These are phyloP conservation scores for Himalopsyche japonica DNA, from an alignment of 2,888 invertebrate genomes.

Conservation along the genomic window DNA sequence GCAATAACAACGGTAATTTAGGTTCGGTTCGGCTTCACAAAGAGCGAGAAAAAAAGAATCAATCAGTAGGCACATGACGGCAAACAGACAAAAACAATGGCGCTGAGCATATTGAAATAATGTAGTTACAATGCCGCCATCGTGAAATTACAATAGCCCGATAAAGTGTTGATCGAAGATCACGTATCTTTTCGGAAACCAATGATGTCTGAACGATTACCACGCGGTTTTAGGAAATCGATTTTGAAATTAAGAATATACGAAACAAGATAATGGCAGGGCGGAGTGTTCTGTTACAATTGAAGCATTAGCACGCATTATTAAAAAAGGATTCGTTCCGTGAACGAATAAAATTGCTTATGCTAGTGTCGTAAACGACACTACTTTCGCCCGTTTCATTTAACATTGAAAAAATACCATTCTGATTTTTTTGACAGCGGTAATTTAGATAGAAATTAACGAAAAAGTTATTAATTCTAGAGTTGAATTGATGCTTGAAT, in stretches of 20 bases:
- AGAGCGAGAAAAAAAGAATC: not conserved
- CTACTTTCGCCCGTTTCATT: too few species aligned
- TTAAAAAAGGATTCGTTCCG: too few species aligned
- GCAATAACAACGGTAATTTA: not conserved
- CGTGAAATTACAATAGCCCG: not conserved
- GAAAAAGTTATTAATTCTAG: too few species aligned
- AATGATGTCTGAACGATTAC: constrained; percentile 23
- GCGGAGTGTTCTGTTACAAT: not conserved
- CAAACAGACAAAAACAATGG: not conserved
- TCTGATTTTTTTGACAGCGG: too few species aligned
- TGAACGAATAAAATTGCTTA: too few species aligned
- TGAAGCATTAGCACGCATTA: not conserved
- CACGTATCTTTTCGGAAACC: constrained; percentile 28
- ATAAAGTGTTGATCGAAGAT: not conserved
- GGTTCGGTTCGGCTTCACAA: not conserved
- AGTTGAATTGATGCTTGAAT: too few species aligned
- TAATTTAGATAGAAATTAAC: too few species aligned
- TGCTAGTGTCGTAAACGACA: too few species aligned
- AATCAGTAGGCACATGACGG: not conserved
- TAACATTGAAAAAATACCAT: too few species aligned
- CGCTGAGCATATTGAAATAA: not conserved
- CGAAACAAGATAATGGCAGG: not conserved
- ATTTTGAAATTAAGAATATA: constrained; percentile 21
- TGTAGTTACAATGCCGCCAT: not conserved
- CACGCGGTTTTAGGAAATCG: constrained; percentile 21